These are phyloP conservation scores for Syngnathus scovelli DNA, from an alignment of 2,113 vertebrate genomes.

Conservation along the genomic window DNA sequence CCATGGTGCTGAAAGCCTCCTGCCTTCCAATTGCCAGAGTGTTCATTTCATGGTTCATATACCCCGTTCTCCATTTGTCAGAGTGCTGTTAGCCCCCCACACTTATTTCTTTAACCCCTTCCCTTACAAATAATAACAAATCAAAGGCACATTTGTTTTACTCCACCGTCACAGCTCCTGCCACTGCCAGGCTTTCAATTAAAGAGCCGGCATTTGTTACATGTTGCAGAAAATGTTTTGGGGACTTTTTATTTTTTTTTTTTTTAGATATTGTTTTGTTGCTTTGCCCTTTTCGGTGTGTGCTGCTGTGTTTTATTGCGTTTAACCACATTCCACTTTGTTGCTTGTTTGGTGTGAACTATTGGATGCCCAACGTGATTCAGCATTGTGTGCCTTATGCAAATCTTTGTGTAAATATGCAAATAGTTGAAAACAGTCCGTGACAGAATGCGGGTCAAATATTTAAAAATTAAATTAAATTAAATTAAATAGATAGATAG, in stretches of 20 bases:
- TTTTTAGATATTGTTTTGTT: background rate
- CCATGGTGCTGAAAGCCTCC: constrained; percentile 75
- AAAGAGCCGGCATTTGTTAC: constrained; percentile 31
- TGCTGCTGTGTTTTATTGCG: constrained; percentile 11
- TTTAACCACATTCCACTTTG: constrained; percentile 8
- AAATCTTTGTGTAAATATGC: constrained; percentile 1
- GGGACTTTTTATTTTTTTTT: background rate
- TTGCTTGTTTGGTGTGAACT: constrained; percentile 19
- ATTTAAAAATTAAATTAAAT: no score
- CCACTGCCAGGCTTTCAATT: constrained; percentile 57
- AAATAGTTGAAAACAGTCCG: background rate
- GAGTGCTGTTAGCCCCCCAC: constrained; percentile 70
- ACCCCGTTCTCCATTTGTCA: constrained; percentile 77
- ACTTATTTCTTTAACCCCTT: constrained; percentile 78
- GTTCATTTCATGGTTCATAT: constrained; percentile 83
- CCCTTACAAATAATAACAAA: constrained; percentile 74
- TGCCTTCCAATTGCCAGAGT: constrained; percentile 75
- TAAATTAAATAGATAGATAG: no score
- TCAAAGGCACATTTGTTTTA: constrained; percentile 71
- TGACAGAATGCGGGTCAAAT: background rate
- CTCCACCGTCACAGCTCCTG: constrained; percentile 37
- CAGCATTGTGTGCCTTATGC: constrained; percentile 6
- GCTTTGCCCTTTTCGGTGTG: constrained; percentile 1
- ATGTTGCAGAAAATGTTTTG: constrained; percentile 16
- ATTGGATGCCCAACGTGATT: constrained; percentile 12